Base-by-base conservation (phyloP, 2,888 invertebrate genomes). In the Pollenia labialis region DNA sequence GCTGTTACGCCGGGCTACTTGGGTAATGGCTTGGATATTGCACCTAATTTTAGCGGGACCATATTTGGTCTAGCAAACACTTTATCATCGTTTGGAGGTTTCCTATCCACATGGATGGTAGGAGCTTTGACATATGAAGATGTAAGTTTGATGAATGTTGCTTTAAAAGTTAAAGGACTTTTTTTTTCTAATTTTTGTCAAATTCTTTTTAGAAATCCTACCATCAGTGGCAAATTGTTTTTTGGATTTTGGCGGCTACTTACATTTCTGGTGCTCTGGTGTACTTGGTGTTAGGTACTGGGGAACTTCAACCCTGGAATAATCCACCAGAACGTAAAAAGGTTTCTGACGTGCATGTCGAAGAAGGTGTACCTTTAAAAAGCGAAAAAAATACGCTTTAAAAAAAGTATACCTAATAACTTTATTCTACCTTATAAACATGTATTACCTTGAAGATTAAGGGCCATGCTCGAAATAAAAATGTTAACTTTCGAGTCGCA, bases 41-140 rank as follows among this genome's bases (percentile, higher is more conserved):
- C 97, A 3, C 97, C 97, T 0, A 97, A 97, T 92, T 98, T 97
- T 91, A 97, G 97, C 81, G 95, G 98, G 0, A 97, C 97, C 1
- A 97, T 98, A 88, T 97, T 97, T 92, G 97, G 97, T 54, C 94
- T 98, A 94, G 97, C 97, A n/a, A 97, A 97, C 91, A 97, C 97
- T 0, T 93, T 97, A 79, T 97, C 97, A 0, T 97, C 97, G 0
- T 94, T 97, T 74, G 97, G 97, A 9, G 97, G 97, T 0, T 97
- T 96, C 94, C 92, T 97, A 0, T 97, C 97, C 10, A 96, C 97
- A 0, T 95, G 95, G 93, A 96, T 97, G 95, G 97, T 97, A 32
- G 97, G 97, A 14, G 94, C 95, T 72, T 94, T 97, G 32, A 97
- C 97, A 1, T 95, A 96, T 85, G 93, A 96, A 11, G 95, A 97